These are phyloP conservation scores for Belonocnema kinseyi DNA, from an alignment of 1,140 invertebrate species.

Conservation along the genomic window DNA sequence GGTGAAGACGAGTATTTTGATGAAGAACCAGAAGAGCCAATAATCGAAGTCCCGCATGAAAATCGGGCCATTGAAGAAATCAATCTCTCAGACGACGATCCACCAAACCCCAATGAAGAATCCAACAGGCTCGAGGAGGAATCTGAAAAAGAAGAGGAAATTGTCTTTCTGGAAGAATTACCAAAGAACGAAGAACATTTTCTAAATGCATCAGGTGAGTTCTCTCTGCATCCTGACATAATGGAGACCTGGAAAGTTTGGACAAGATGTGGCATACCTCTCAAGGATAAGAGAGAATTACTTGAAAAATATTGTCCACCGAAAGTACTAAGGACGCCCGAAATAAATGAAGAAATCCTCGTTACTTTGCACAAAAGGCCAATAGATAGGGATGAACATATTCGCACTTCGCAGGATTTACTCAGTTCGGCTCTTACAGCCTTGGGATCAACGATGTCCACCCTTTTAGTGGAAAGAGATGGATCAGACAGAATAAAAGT, in stretches of 20 bases:
- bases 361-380: background rate
- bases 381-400: constrained; percentile 8
- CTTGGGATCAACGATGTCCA: constrained; percentile 33
- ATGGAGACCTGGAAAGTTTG: constrained; percentile 13
- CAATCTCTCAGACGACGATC: background rate
- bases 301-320: constrained; percentile 6
- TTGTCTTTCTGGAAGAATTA: constrained; percentile 2
- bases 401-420: constrained; percentile 21
- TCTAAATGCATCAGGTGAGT: too few species aligned
- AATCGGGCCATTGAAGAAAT: background rate
- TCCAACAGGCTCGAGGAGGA: background rate
- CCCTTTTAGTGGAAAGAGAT: constrained; percentile 29
- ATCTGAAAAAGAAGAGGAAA: background rate
- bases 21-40: background rate
- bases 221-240: background rate
- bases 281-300: background rate
- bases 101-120: background rate
- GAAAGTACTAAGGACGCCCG: background rate
- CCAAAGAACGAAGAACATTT: background rate
- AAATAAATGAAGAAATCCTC: constrained; percentile 1
- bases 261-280: background rate
- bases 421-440: constrained; percentile 33
- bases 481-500: constrained; percentile 34
- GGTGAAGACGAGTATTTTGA: background rate
- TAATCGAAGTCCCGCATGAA: background rate